Base-by-base conservation (phyloP, 2,113 vertebrate genomes). In the Anser brachyrhynchus region DNA sequence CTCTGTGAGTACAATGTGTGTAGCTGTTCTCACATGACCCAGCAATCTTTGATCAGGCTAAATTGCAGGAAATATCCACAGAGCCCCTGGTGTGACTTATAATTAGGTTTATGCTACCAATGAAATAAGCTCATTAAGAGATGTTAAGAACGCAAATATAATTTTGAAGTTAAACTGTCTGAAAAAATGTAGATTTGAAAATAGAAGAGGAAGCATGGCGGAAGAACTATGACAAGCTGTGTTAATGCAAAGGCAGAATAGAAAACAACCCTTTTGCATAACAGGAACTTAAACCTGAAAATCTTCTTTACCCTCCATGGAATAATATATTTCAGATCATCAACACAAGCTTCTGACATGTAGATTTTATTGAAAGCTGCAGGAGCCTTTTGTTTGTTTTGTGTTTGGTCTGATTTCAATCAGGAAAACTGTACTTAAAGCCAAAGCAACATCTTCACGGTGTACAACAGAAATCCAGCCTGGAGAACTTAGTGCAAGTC, bases 51-150 rank as follows among this genome's bases (percentile, higher is more conserved):
- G 91, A 94, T 96, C 88, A 94, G 51, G 44, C 44, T 87, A 95
- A 94, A 95, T 20, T 89, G 74, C 80, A 93, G 70, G 64, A 97
- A 94, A 96, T 80, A 92, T 51, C 91, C 81, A 85, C 52, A 89
- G 88, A 95, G 73, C 79, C 81, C 96, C 95, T 93, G 86, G 88
- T 87, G 96, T 91, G 97, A 93, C 67, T 96, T 28, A 49, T 95
- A 97, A 97, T 98, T 97, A 96, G 92, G 75, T 95, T 95, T 91
- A 78, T 0, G 69, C 83, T 93, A 73, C 78, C 93, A 93, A 92
- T 78, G 91, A 96, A 97, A 96, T 96, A 97, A 97, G 84, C 92
- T 97, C 92, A 95, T 97, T 97, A 96, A 94, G n/a, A 82, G 33
- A 96, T 44, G 58, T 95, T 96, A 91, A 92, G 91, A 95, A 95